Percentiles rank a stretch among this genome's conserved stretches.
These are phyloP conservation scores for Ptilonorhynchus violaceus DNA, from an alignment of 2,113 vertebrate genomes.

Conservation along the genomic window DNA sequence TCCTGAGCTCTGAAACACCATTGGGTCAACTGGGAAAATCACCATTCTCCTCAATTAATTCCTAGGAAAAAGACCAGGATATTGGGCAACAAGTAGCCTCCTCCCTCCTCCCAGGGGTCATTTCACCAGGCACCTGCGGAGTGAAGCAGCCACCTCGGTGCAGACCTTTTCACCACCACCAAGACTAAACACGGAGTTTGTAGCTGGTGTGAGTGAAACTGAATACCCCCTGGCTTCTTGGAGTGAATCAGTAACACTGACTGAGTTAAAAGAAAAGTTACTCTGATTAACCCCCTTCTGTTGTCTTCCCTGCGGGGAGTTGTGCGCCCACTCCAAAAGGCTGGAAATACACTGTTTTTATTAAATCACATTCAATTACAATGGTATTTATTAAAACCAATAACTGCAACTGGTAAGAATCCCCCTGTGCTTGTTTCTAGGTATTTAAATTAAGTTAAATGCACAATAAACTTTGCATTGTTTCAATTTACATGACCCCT, in stretches of 20 bases:
- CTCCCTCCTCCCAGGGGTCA: neutral
- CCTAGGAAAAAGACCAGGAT: neutral
- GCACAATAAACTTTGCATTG: constrained; percentile 64
- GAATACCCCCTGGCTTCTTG: neutral
- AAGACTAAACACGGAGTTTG: neutral
- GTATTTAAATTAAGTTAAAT: constrained; percentile 69
- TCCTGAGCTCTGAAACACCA: neutral
- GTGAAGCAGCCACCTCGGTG: neutral
- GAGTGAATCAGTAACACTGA: neutral
- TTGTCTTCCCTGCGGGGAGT: neutral
- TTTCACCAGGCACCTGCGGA: neutral
- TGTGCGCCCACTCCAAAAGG: neutral
- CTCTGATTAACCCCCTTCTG: neutral
- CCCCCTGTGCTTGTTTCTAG: constrained; percentile 55
- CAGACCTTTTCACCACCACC: neutral
- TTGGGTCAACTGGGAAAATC: neutral
- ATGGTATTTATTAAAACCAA: constrained; percentile 66
- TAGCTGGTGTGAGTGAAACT: neutral
- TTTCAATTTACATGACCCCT: constrained; percentile 67
- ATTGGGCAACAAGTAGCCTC: neutral
- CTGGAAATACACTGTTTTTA: constrained; percentile 33
- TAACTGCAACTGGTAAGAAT: constrained; percentile 60
- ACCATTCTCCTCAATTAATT: neutral
- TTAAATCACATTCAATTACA: constrained; percentile 59
- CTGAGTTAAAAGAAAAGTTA: neutral